A percentile compares a stretch with the other conserved stretches of the same genome.
phyloP scores from a whole-genome alignment of 2,888 invertebrate species.

The Leptopilina myrica region DNA sequence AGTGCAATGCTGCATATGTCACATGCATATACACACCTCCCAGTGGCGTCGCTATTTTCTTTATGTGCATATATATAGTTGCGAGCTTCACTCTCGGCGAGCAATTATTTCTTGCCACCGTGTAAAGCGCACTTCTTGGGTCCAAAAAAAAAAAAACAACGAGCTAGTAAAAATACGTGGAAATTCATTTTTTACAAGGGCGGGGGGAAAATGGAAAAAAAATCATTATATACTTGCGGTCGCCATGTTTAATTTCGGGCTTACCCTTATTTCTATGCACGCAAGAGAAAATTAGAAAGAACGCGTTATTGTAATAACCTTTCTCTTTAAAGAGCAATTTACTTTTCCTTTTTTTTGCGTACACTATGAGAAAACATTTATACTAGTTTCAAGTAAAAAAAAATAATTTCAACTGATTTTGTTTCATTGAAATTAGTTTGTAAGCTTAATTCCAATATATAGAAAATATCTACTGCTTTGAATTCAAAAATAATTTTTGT shows the following conservation, averaged over 20 bases:
- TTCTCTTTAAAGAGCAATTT: neutral
- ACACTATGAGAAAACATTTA: too few relatives aligned
- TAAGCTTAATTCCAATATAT: too few relatives aligned
- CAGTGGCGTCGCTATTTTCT: neutral
- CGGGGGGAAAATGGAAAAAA: neutral
- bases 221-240: neutral
- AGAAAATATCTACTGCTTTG: too few relatives aligned
- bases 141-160: conserved; percentile 15
- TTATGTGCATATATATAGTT: neutral
- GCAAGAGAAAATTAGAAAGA: conserved; percentile 15
- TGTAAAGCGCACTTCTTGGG: neutral
- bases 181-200: conserved; percentile 15
- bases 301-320: conserved; percentile 7
- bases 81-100: neutral
- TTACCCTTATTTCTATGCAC: neutral
- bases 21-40: conserved; percentile 56
- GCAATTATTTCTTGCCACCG: conserved; percentile 22
- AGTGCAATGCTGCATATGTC: conserved; percentile 53
- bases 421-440: too few relatives aligned
- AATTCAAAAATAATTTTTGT: too few relatives aligned
- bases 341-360: too few relatives aligned
- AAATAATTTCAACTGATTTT: too few relatives aligned
- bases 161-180: neutral
- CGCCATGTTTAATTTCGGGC: conserved; percentile 3
- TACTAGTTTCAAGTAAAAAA: too few relatives aligned